Base-by-base conservation (phyloP, 2,888 invertebrate species). In the Caenorhabditis uteleia region DNA sequence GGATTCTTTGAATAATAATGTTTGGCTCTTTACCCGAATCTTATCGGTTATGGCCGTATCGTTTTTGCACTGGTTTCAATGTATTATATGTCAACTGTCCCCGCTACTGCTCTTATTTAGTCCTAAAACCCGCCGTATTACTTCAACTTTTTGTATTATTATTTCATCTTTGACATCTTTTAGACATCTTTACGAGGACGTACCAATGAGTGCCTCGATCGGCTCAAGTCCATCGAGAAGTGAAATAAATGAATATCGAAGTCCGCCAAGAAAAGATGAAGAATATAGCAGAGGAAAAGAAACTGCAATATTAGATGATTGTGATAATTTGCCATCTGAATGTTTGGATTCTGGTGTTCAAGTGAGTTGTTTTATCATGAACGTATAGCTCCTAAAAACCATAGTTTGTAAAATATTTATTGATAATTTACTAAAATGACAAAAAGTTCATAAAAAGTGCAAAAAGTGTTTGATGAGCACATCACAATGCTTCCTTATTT, bases 71-170 rank as follows among this genome's bases (percentile, higher is more conserved):
- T 98, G 26, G 88, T 95, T 77, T 90, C 97, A 1, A 94, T 95
- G 84, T 93, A 92, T 86, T 94, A 89, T 83, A 97, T 99, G 97
- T 90, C 91, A 39, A 93, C 93, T 75, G 92, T 91, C 25, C 86
- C 95, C 46, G 86, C 95, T 72, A 95, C 95, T 87, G 94, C 95
- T 12, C 88, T 97, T 71, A 20, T 72, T n/a, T 71, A 68, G 70
- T 70, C n/a, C n/a, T n/a, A n/a, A n/a, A n/a, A n/a, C n/a, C n/a
- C n/a, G n/a, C n/a, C n/a, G n/a, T n/a, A n/a, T n/a, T n/a, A n/a
- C n/a, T n/a, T n/a, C n/a, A n/a, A n/a, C n/a, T n/a, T n/a, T n/a
- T n/a, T n/a, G n/a, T n/a, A n/a, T n/a, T n/a, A n/a, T n/a, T n/a
- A n/a, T n/a, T n/a, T n/a, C n/a, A n/a, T n/a, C n/a, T n/a, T n/a